Evolutionary conservation across 2,113 vertebrate species (phyloP).

Genomic region (Pandion haliaetus): DNA sequence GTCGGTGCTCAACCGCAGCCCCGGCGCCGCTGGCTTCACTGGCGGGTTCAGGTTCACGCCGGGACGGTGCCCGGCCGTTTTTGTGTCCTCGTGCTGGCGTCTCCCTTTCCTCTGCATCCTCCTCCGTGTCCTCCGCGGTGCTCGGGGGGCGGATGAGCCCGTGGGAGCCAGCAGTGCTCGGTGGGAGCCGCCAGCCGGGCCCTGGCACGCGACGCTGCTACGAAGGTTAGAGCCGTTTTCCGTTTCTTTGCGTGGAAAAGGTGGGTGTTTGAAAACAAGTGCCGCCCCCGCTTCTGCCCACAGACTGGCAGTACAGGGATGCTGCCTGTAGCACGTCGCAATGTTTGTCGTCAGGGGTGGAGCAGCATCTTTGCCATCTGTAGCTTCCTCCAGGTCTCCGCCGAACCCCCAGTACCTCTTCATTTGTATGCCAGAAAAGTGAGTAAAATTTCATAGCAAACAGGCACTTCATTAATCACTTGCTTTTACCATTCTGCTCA

Average conservation of each 20-base stretch:
- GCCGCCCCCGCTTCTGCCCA: background rate
- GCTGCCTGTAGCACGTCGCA: background rate
- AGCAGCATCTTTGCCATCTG: slow-evolving; percentile 2
- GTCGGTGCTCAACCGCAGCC: rapidly evolving
- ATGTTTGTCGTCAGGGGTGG: background rate
- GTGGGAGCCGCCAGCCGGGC: background rate
- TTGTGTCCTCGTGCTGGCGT: background rate
- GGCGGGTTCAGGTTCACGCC: background rate
- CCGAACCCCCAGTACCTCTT: background rate
- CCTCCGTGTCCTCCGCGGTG: rapidly evolving
- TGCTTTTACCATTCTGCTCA: slow-evolving; percentile 53
- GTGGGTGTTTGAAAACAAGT: background rate
- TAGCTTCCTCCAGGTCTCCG: background rate
- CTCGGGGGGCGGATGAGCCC: background rate
- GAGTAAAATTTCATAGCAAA: slow-evolving; percentile 32
- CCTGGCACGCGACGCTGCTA: background rate
- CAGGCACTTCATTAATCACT: slow-evolving; percentile 76
- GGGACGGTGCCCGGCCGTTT: rapidly evolving
- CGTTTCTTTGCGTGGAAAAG: background rate
- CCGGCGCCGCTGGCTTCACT: background rate
- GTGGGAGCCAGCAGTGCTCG: rapidly evolving
- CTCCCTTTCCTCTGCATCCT: background rate
- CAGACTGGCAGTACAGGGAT: background rate
- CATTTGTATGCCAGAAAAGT: slow-evolving; percentile 47
- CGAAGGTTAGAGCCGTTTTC: background rate